Conservation (phyloP, 2,113 vertebrate genomes). For the Bos javanicus region DNA sequence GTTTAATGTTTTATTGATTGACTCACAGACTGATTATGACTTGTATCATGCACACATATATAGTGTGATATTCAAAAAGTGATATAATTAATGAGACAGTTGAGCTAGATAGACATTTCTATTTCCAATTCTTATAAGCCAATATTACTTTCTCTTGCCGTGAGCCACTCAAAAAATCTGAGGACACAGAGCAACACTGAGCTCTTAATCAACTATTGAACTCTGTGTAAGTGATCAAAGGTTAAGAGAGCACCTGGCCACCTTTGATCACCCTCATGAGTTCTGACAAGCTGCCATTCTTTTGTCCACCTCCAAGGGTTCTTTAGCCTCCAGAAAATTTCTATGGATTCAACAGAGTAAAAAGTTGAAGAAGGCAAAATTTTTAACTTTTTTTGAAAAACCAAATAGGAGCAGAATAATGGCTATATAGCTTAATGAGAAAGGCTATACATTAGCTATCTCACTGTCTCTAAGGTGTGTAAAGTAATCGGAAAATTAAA, state of each 20-base stretch:
- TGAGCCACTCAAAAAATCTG: conserved; percentile 58
- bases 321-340: conserved; percentile 57
- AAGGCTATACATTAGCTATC: not conserved
- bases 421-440: not conserved
- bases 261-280: conserved; percentile 72
- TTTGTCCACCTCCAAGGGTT: conserved; percentile 61
- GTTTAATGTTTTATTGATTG: not conserved
- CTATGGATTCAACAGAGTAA: conserved; percentile 58
- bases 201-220: conserved; percentile 60
- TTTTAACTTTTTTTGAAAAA: conserved; percentile 56
- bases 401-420: conserved; percentile 12
- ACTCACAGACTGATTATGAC: not conserved
- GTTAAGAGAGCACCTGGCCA: conserved; percentile 48
- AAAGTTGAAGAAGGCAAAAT: conserved; percentile 56
- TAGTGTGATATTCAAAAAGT: not conserved
- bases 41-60: not conserved
- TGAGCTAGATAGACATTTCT: conserved; percentile 6
- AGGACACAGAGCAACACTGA: conserved; percentile 57
- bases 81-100: not conserved
- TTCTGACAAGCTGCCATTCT: conserved; percentile 68
- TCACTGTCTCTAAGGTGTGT: not conserved
- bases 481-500: not conserved
- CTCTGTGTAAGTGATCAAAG: conserved; percentile 64
- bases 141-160: conserved; percentile 40
- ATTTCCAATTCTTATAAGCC: conserved; percentile 43